Percentiles rank a stretch among this genome's conserved stretches.
phyloP scores from a whole-genome alignment of 2,113 vertebrate species.

The Entosphenus tridentatus region DNA sequence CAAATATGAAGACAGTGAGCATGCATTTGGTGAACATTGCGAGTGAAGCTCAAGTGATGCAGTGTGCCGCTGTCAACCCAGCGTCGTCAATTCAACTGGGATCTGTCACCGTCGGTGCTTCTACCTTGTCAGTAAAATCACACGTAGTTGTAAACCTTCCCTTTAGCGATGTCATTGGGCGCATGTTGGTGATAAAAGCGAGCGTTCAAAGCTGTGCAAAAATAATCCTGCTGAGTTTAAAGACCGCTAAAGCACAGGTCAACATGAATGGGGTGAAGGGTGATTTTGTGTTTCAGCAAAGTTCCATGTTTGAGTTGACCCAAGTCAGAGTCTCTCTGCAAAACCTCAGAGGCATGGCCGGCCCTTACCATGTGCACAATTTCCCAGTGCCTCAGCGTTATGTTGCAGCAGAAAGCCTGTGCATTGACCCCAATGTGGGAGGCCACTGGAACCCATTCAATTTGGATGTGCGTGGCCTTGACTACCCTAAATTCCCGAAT shows the following conservation, averaged over 20 bases:
- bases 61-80: conserved; percentile 14
- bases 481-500: conserved; percentile 19
- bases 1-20: conserved; percentile 4
- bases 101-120: conserved; percentile 19
- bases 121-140: conserved; percentile 17
- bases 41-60: conserved; percentile 15
- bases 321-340: conserved; percentile 21
- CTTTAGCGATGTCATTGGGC: conserved; percentile 7
- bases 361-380: conserved; percentile 25
- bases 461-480: conserved; percentile 13
- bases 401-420: conserved; percentile 14
- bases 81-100: not conserved
- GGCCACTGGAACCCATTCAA: conserved; percentile 35
- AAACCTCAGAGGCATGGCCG: conserved; percentile 17
- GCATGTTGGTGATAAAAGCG: conserved; percentile 16
- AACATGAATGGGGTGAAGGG: conserved; percentile 31
- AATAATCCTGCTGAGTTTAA: conserved; percentile 18
- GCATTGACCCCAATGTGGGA: conserved; percentile 26
- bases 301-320: conserved; percentile 31
- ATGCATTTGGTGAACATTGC: conserved; percentile 12
- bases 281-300: conserved; percentile 22
- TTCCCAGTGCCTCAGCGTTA: conserved; percentile 24
- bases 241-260: conserved; percentile 21
- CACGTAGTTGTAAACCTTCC: conserved; percentile 14
- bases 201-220: conserved; percentile 20